Percentiles rank a stretch among this genome's conserved stretches.
Evolutionary conservation across 2,888 invertebrate species (phyloP).

Genomic region (Uropetala carovei): DNA sequence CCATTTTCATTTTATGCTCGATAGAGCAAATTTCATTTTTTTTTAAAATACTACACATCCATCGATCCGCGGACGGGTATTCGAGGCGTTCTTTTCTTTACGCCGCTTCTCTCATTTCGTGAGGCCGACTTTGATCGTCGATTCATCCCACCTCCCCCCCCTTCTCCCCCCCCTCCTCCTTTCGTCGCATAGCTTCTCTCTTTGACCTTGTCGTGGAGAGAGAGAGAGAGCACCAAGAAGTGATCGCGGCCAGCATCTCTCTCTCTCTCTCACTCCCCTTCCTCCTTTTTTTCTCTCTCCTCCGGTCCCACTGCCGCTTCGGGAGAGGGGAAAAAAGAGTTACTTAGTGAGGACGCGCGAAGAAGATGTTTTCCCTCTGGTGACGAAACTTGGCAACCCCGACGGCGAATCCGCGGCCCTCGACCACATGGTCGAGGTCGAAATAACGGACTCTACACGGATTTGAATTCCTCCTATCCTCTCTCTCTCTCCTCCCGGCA

Average conservation of each 20-base stretch:
- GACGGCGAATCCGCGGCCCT: constrained; percentile 12
- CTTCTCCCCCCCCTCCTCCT: neutral
- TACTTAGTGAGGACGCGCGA: neutral
- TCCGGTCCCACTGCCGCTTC: too few species aligned
- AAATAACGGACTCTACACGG: constrained; percentile 8
- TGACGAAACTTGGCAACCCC: constrained; percentile 7
- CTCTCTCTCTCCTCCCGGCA: neutral
- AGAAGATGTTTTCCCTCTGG: neutral
- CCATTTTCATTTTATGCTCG: neutral
- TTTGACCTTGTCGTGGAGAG: constrained; percentile 18
- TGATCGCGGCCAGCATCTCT: neutral
- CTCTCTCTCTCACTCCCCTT: too few species aligned
- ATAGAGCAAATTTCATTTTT: too few species aligned
- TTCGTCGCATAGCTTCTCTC: neutral
- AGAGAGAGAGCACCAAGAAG: neutral
- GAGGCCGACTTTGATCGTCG: neutral
- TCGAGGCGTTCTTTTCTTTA: neutral
- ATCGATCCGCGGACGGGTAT: too few species aligned
- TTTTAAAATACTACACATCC: too few species aligned
- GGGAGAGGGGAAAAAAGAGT: too few species aligned
- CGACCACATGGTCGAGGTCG: neutral
- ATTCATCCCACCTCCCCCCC: neutral
- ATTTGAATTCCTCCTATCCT: neutral
- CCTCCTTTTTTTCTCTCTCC: too few species aligned
- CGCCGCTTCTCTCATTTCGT: neutral